These are phyloP conservation scores for Lucilia cuprina DNA, from an alignment of 1,140 invertebrate species.

Conservation along the genomic window DNA sequence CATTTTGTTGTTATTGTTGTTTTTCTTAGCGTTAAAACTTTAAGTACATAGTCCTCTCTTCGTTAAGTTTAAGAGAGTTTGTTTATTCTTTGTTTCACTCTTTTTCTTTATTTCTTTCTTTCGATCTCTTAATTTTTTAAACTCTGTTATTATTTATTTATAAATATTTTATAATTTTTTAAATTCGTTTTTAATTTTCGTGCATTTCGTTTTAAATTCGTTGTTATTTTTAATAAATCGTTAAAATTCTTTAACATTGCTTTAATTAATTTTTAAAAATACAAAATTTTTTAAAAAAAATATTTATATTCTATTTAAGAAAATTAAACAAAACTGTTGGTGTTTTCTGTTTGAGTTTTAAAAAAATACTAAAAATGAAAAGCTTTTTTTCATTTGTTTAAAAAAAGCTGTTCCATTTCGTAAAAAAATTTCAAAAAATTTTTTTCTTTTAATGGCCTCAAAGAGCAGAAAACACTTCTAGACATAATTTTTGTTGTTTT, in stretches of 20 bases:
- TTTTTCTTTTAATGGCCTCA: neutral
- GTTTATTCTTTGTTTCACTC: neutral
- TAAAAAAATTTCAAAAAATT: neutral
- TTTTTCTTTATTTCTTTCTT: neutral
- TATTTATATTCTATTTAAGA: neutral
- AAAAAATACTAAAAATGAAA: neutral
- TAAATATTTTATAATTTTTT: neutral
- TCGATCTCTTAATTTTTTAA: neutral
- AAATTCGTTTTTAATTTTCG: neutral
- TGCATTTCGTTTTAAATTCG: slow-evolving; percentile 10
- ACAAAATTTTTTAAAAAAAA: neutral
- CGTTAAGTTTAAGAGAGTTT: neutral
- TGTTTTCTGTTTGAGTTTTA: neutral
- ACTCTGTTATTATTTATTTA: neutral
- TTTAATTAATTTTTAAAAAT: neutral
- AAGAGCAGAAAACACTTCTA: neutral
- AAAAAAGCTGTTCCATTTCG: neutral
- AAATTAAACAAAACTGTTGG: neutral
- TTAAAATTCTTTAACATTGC: slow-evolving; percentile 7
- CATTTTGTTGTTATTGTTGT: slow-evolving; percentile 14
- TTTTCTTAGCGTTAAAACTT: neutral
- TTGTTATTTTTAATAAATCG: neutral
- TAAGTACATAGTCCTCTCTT: neutral
- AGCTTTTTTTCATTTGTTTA: neutral
- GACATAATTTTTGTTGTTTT: neutral